phyloP scores from a whole-genome alignment of 2,888 invertebrate genomes.

The Phortica okadai region DNA sequence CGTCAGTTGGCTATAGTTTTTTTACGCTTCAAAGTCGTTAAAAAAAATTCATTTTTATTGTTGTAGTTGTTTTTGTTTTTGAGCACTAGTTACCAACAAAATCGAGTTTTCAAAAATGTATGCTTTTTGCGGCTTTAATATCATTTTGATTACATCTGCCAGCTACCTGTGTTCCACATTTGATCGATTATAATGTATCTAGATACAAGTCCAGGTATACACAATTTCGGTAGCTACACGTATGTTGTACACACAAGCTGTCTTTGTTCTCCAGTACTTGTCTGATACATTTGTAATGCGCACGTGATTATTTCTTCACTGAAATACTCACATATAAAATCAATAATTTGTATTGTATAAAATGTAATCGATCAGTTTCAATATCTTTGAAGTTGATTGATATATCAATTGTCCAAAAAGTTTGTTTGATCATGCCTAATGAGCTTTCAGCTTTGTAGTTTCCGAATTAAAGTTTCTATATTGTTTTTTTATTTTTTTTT shows the following conservation, averaged over 20 bases:
- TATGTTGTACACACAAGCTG: not conserved
- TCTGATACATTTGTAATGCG: not conserved
- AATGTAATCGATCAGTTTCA: constrained; percentile 18
- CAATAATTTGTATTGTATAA: constrained; percentile 5
- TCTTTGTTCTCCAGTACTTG: not conserved
- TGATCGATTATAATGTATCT: constrained; percentile 58
- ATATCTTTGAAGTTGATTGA: constrained; percentile 15
- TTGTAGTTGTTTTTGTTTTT: not conserved
- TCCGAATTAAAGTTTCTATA: not conserved
- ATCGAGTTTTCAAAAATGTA: not conserved
- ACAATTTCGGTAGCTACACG: not conserved
- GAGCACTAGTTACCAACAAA: not conserved
- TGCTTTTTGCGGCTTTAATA: constrained; percentile 52
- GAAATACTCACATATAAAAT: not conserved
- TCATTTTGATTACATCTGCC: constrained; percentile 67
- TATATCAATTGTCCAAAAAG: constrained; percentile 6
- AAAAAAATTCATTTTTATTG: constrained; percentile 1
- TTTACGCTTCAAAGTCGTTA: not conserved
- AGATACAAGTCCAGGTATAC: constrained; percentile 2
- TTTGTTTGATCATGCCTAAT: not conserved
- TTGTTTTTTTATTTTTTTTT: not conserved
- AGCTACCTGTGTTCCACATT: constrained; percentile 67
- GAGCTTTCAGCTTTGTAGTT: constrained; percentile 4
- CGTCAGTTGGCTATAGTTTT: constrained; percentile 36
- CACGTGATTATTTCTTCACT: not conserved